phyloP scores from a whole-genome alignment of 92 coral and sea anemone genomes.

The Heliopora coerulea region DNA sequence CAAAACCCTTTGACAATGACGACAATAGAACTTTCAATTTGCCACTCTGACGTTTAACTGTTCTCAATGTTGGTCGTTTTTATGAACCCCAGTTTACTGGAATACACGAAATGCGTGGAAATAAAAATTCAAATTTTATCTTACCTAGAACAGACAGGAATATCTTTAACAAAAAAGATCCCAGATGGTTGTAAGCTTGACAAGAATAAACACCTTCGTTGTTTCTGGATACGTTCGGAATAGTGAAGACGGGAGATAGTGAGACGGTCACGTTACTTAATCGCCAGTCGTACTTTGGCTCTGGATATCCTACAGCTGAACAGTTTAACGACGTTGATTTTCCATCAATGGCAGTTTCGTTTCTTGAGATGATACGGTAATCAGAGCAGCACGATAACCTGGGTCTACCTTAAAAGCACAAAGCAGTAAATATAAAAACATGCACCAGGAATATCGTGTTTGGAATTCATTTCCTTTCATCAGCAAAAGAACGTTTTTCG shows the following conservation, averaged over 20 bases:
- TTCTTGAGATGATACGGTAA: background rate
- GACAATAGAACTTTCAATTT: no score
- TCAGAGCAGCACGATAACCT: conserved; percentile 20
- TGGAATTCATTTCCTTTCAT: no score
- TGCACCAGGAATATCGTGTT: background rate
- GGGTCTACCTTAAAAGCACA: conserved; percentile 12
- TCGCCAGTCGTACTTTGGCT: conserved; percentile 26
- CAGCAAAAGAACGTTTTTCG: no score
- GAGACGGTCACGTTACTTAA: conserved; percentile 15
- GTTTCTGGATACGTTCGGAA: background rate
- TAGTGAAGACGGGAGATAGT: background rate
- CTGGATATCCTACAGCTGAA: conserved; percentile 36
- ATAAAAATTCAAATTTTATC: background rate
- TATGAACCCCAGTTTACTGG: no score
- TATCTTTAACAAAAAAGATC: conserved; percentile 39
- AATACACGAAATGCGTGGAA: no score
- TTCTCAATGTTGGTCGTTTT: no score
- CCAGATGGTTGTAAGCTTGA: conserved; percentile 60
- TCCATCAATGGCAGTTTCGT: conserved; percentile 27
- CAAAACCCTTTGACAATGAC: no score
- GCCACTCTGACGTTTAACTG: no score
- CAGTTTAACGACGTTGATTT: conserved; percentile 12
- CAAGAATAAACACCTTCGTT: conserved; percentile 67
- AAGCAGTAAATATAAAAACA: background rate
- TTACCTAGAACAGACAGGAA: conserved; percentile 22